phyloP scores from a whole-genome alignment of 2,797 vertebrate genomes.

The Aeoliscus strigatus region DNA sequence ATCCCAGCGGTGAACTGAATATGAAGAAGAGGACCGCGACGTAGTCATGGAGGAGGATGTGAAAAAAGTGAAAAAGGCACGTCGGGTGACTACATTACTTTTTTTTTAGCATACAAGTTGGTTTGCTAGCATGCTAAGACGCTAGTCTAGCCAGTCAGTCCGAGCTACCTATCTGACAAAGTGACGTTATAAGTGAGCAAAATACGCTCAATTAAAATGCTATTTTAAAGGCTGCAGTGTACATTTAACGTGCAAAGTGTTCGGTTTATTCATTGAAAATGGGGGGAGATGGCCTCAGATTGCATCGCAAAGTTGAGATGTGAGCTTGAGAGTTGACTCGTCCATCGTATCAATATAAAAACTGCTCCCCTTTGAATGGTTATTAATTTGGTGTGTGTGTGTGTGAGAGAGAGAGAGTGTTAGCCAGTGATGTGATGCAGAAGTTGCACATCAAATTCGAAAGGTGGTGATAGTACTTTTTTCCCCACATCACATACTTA shows the following conservation, averaged over 20 bases:
- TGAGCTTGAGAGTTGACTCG: too few relatives aligned
- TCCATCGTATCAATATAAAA: too few relatives aligned
- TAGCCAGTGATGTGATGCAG: too few relatives aligned
- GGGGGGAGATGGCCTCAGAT: too few relatives aligned
- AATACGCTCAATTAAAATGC: background rate
- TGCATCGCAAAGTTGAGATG: too few relatives aligned
- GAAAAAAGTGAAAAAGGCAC: conserved; percentile 86
- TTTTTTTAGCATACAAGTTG: conserved; percentile 12
- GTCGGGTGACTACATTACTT: conserved; percentile 20
- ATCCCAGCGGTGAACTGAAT: conserved; percentile 52
- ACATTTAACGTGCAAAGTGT: accelerated
- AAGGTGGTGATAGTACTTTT: too few relatives aligned
- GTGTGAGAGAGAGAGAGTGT: too few relatives aligned
- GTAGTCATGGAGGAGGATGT: conserved; percentile 85
- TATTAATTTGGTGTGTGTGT: too few relatives aligned
- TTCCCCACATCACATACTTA: too few relatives aligned
- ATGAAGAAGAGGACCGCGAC: conserved; percentile 70
- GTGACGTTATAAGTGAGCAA: background rate
- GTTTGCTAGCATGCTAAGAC: conserved; percentile 32
- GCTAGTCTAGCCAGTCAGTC: conserved; percentile 9
- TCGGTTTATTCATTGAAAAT: too few relatives aligned
- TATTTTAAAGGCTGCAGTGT: accelerated
- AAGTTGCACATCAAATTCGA: too few relatives aligned
- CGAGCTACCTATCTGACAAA: conserved; percentile 13
- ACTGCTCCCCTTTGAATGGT: too few relatives aligned